Percentiles rank a stretch among this genome's conserved stretches.
Conservation (phyloP, 2,888 invertebrate species). For the Meiosimyza platycephala region DNA sequence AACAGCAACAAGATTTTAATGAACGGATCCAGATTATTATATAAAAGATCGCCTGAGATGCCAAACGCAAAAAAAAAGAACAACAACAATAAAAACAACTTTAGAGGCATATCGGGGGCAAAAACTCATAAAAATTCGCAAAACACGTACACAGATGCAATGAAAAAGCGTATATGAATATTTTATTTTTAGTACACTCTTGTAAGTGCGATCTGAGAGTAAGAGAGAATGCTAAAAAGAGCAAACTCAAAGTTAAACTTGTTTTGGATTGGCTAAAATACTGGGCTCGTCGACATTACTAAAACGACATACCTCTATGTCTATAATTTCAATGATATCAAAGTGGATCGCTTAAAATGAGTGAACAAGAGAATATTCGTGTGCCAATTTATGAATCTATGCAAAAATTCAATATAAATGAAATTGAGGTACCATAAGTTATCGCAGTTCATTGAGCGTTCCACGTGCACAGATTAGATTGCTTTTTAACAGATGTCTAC, state of each 20-base stretch:
- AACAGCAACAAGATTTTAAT: slow-evolving; percentile 12
- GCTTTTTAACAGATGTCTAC: too few relatives aligned
- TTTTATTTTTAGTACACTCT: neutral
- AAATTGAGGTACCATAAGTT: too few relatives aligned
- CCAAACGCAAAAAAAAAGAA: neutral
- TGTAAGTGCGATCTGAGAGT: neutral
- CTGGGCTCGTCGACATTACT: slow-evolving; percentile 33
- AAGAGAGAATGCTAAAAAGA: too few relatives aligned
- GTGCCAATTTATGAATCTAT: neutral
- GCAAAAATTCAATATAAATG: neutral
- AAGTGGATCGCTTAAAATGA: neutral
- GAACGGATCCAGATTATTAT: slow-evolving; percentile 20
- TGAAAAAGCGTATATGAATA: neutral
- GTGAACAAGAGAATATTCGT: neutral
- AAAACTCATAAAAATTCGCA: neutral
- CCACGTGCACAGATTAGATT: too few relatives aligned
- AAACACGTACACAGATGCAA: neutral
- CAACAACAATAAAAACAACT: neutral
- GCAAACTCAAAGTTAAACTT: slow-evolving; percentile 23
- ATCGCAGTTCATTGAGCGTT: too few relatives aligned
- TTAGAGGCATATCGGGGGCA: slow-evolving; percentile 19
- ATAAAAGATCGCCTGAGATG: slow-evolving; percentile 7
- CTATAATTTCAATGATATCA: neutral
- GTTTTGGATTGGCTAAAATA: slow-evolving; percentile 36
- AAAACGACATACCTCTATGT: slow-evolving; percentile 10